These are phyloP conservation scores for Gadus chalcogrammus DNA, from an alignment of 2,113 vertebrate genomes.

Conservation along the genomic window DNA sequence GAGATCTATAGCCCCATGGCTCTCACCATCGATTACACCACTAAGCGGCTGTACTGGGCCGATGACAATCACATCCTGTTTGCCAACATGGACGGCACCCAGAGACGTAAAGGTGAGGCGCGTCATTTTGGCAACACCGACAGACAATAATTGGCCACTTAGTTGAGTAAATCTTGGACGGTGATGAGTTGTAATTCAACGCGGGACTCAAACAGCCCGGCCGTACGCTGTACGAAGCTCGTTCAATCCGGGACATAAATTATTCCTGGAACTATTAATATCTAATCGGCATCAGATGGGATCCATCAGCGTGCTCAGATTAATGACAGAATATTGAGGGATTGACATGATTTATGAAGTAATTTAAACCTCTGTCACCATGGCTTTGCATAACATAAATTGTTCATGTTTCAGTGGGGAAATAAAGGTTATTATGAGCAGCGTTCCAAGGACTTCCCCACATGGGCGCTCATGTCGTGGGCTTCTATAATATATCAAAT, in stretches of 20 bases:
- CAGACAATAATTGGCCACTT: background rate
- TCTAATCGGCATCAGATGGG: background rate
- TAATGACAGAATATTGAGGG: background rate
- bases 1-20: constrained; percentile 91
- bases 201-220: background rate
- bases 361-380: background rate
- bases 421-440: background rate
- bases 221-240: background rate
- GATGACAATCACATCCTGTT: constrained; percentile 96
- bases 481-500: no score
- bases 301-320: background rate
- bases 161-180: background rate
- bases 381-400: no score
- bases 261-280: background rate
- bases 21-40: constrained; percentile 95
- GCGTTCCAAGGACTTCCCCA: no score
- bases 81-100: constrained; percentile 91
- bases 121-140: constrained; percentile 39
- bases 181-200: background rate
- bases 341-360: background rate
- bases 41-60: constrained; percentile 93
- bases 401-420: no score
- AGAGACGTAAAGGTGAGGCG: constrained; percentile 85
- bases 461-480: no score
- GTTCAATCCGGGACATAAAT: background rate